Evolutionary conservation across 2,888 invertebrate genomes (phyloP).

Genomic region (Megalurothrips usitatus): DNA sequence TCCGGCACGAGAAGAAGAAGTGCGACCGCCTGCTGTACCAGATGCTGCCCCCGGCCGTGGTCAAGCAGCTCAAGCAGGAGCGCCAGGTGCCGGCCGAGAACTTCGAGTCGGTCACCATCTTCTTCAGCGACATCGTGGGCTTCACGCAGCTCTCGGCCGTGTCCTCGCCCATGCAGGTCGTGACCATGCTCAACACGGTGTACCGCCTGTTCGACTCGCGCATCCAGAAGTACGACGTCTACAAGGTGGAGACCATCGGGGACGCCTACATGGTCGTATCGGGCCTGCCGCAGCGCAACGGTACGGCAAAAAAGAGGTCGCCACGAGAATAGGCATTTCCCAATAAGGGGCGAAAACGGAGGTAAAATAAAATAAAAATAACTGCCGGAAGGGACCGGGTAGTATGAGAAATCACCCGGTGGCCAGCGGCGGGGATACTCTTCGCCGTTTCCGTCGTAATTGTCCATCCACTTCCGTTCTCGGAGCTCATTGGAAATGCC

Average conservation of each 20-base stretch:
- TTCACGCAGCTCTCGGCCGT: slow-evolving; percentile 60
- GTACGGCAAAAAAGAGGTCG: too few relatives aligned
- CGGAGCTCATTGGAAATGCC: too few relatives aligned
- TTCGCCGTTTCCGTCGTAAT: too few relatives aligned
- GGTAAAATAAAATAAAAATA: too few relatives aligned
- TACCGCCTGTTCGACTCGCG: slow-evolving; percentile 68
- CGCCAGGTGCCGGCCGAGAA: slow-evolving; percentile 57
- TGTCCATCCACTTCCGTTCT: too few relatives aligned
- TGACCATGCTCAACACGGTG: slow-evolving; percentile 65
- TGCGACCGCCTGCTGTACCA: slow-evolving; percentile 55
- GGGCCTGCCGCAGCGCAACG: slow-evolving; percentile 55
- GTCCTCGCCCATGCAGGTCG: slow-evolving; percentile 62
- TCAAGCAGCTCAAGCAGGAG: slow-evolving; percentile 53
- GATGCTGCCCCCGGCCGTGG: slow-evolving; percentile 56
- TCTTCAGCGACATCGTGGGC: slow-evolving; percentile 67
- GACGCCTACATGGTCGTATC: slow-evolving; percentile 62
- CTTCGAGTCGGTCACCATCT: slow-evolving; percentile 64
- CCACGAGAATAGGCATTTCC: too few relatives aligned
- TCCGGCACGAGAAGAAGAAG: slow-evolving; percentile 55
- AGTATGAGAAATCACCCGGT: too few relatives aligned
- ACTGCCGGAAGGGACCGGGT: too few relatives aligned
- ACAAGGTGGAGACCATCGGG: slow-evolving; percentile 65
- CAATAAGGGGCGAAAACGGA: too few relatives aligned
- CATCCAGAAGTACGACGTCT: slow-evolving; percentile 66
- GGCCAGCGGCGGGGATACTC: too few relatives aligned